phyloP scores from a whole-genome alignment of 2,888 invertebrate species.

The Sarcophaga caerulescens region DNA sequence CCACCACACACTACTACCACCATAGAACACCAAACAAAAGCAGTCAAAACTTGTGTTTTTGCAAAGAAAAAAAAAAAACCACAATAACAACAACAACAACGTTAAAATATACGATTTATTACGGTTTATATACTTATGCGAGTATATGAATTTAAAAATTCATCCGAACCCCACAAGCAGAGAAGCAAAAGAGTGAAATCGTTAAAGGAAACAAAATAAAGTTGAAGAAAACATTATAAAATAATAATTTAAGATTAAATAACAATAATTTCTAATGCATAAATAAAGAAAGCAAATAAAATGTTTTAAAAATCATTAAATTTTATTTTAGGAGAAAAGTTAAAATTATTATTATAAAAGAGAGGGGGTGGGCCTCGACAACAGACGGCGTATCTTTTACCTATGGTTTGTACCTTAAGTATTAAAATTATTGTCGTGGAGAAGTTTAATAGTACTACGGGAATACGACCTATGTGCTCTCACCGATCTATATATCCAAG shows the following conservation, averaged over 20 bases:
- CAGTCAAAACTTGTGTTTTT: constrained; percentile 43
- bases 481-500: no score
- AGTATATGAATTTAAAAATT: background rate
- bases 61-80: constrained; percentile 6
- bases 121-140: background rate
- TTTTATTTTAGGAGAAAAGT: background rate
- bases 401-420: no score
- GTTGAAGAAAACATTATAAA: no score
- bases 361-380: no score
- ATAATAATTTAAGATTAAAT: no score
- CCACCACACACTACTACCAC: background rate
- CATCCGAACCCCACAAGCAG: constrained; percentile 7
- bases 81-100: background rate
- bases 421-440: no score
- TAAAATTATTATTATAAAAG: no score
- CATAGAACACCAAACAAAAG: constrained; percentile 4
- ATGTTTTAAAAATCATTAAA: background rate
- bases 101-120: constrained; percentile 17
- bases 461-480: no score
- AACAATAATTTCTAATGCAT: no score
- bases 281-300: background rate
- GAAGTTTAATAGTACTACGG: no score
- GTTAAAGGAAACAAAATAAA: background rate
- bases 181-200: constrained; percentile 8
- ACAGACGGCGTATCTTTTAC: no score